Conservation (phyloP, 1,140 invertebrate species). For the Drosophila trapezifrons region DNA sequence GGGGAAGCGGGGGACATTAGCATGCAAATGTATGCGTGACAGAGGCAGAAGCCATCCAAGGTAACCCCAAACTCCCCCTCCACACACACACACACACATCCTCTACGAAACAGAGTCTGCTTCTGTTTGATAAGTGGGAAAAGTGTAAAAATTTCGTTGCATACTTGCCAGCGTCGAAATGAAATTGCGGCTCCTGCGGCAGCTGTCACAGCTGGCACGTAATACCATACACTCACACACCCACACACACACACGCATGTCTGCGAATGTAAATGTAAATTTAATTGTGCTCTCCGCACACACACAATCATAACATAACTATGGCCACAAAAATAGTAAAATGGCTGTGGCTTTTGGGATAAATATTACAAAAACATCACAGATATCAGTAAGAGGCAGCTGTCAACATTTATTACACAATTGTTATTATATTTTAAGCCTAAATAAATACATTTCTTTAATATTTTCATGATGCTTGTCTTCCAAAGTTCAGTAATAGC, state of each 20-base stretch:
- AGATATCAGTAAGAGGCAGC: not conserved
- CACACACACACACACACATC: slow-evolving; percentile 17
- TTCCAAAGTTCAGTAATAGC: too few relatives aligned
- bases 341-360: not conserved
- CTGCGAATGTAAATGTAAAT: slow-evolving; percentile 63
- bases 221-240: slow-evolving; percentile 1
- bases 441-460: too few relatives aligned
- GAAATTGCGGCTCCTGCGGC: slow-evolving; percentile 54
- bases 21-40: slow-evolving; percentile 75
- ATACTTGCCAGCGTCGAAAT: slow-evolving; percentile 63
- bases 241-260: not conserved
- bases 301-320: not conserved
- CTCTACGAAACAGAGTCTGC: slow-evolving; percentile 43
- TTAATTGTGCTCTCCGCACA: slow-evolving; percentile 62
- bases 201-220: slow-evolving; percentile 45
- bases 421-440: too few relatives aligned
- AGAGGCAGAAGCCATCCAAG: slow-evolving; percentile 53
- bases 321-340: slow-evolving; percentile 7
- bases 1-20: slow-evolving; percentile 50
- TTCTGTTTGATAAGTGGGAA: slow-evolving; percentile 61
- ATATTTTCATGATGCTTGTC: too few relatives aligned
- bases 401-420: not conserved
- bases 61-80: slow-evolving; percentile 28
- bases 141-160: slow-evolving; percentile 70
- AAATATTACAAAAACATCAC: not conserved